A percentile compares a stretch with the other conserved stretches of the same genome.
Conservation (phyloP, 2,888 invertebrate species). For the Nephrotoma flavescens region DNA sequence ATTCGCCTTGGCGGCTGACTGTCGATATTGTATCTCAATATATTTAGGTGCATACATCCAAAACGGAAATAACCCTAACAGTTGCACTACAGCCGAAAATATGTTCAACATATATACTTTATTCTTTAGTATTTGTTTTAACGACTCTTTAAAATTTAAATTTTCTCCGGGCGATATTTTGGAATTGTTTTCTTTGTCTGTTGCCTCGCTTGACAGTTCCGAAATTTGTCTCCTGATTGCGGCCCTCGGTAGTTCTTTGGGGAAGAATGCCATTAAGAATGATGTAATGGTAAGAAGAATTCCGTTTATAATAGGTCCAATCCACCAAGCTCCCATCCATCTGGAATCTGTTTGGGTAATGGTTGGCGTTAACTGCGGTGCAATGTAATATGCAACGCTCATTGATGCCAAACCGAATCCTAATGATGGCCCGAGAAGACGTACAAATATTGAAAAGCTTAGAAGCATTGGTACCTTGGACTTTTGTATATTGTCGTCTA, state of each 20-base stretch:
- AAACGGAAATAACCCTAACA: conserved; percentile 42
- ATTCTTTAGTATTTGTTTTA: not conserved
- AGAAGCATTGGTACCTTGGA: too few relatives aligned
- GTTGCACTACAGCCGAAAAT: conserved; percentile 21
- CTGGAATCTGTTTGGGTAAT: conserved; percentile 44
- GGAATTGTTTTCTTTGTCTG: conserved; percentile 36
- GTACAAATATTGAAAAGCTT: too few relatives aligned
- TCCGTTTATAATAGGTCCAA: conserved; percentile 47
- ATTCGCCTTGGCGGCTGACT: conserved; percentile 35
- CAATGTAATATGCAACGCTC: conserved; percentile 41
- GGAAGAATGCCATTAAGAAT: conserved; percentile 38
- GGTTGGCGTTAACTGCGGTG: conserved; percentile 38
- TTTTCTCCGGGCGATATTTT: conserved; percentile 42
- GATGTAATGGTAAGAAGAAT: conserved; percentile 35
- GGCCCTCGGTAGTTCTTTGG: conserved; percentile 43
- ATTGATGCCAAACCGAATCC: too few relatives aligned
- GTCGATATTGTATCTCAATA: conserved; percentile 54
- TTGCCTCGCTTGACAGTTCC: not conserved
- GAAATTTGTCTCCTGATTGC: conserved; percentile 32
- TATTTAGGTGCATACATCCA: too few relatives aligned
- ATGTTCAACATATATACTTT: not conserved
- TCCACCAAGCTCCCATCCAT: conserved; percentile 61
- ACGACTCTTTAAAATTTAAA: conserved; percentile 18
- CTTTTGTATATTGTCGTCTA: too few relatives aligned
- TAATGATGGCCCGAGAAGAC: too few relatives aligned